phyloP scores from a whole-genome alignment of 2,888 invertebrate species.

The Rhyacophila evoluta region DNA sequence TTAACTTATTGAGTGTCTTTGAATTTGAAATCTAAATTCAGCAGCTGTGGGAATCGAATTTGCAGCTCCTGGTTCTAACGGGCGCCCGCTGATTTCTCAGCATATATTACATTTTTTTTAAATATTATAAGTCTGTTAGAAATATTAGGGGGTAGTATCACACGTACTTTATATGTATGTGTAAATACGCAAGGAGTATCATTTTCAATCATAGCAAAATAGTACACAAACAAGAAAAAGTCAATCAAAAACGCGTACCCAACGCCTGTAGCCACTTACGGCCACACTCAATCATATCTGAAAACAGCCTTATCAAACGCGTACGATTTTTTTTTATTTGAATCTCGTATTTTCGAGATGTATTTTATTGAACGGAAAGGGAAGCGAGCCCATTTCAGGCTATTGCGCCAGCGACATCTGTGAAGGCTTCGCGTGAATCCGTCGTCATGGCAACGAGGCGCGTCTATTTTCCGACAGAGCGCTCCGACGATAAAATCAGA shows the following conservation, averaged over 20 bases:
- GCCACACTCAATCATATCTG: background rate
- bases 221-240: background rate
- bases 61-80: no score
- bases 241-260: background rate
- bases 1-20: no score
- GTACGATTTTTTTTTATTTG: background rate
- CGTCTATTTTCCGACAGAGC: slow-evolving; percentile 23
- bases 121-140: no score
- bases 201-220: background rate
- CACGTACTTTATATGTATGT: background rate
- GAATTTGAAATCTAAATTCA: no score
- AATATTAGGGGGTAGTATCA: no score
- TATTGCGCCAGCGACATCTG: slow-evolving; percentile 29
- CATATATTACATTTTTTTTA: no score
- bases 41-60: no score
- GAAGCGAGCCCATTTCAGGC: slow-evolving; percentile 36
- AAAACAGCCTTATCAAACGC: slow-evolving; percentile 5
- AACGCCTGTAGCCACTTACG: background rate
- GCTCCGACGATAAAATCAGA: slow-evolving; percentile 11
- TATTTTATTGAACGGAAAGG: slow-evolving; percentile 38
- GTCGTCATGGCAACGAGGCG: slow-evolving; percentile 34
- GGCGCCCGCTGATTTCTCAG: no score
- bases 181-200: background rate
- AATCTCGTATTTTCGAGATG: slow-evolving; percentile 25
- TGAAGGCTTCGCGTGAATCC: slow-evolving; percentile 10